These are phyloP conservation scores for Drosophila athabasca DNA, from an alignment of 1,140 invertebrate genomes.

Conservation along the genomic window DNA sequence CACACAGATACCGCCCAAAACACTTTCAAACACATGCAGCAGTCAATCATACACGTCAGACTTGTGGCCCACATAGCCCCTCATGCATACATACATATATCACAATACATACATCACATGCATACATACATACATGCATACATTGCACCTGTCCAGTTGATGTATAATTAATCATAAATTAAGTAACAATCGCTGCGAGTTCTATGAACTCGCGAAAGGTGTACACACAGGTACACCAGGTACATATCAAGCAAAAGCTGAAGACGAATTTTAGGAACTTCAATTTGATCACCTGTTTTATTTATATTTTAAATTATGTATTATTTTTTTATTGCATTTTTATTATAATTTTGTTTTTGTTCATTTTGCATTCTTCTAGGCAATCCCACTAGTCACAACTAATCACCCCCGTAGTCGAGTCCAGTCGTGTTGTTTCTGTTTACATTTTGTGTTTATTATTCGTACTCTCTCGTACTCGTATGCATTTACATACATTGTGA, in stretches of 20 bases:
- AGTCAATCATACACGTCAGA: conserved; percentile 62
- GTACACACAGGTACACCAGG: conserved; percentile 12
- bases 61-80: conserved; percentile 34
- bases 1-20: too few relatives aligned
- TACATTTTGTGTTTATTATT: conserved; percentile 63
- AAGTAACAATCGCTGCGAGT: conserved; percentile 23
- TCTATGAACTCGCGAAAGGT: conserved; percentile 12
- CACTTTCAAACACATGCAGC: conserved; percentile 43
- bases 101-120: conserved; percentile 10
- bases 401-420: conserved; percentile 68
- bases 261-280: background rate
- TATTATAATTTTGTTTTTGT: conserved; percentile 29
- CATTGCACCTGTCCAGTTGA: conserved; percentile 21
- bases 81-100: conserved; percentile 44
- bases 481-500: conserved; percentile 60
- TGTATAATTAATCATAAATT: conserved; percentile 43
- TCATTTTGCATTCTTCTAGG: conserved; percentile 76
- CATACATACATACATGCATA: background rate
- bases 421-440: conserved; percentile 70
- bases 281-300: background rate
- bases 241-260: conserved; percentile 6
- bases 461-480: conserved; percentile 13
- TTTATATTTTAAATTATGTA: conserved; percentile 18
- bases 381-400: conserved; percentile 83
- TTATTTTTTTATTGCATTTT: conserved; percentile 40